Conservation (phyloP, 2,797 vertebrate genomes). For the Acipenser oxyrinchus region DNA sequence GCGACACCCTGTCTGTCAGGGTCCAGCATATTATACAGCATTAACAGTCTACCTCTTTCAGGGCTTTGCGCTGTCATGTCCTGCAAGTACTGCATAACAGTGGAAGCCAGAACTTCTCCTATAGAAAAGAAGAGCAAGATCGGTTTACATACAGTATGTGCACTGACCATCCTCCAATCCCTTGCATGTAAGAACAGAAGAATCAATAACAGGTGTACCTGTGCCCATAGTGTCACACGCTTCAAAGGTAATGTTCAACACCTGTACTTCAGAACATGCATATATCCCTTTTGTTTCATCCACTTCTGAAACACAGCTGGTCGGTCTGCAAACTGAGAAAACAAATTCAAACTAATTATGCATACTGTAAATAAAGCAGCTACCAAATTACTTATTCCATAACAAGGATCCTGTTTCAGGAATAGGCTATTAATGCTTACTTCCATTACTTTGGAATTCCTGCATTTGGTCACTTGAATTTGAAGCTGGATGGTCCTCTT, state of each 20-base stretch:
- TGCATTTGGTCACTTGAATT: too few relatives aligned
- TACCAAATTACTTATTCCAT: too few relatives aligned
- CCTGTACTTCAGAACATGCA: slow-evolving; percentile 57
- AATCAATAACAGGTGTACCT: slow-evolving; percentile 36
- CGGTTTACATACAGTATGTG: not conserved
- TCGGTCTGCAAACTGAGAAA: slow-evolving; percentile 38
- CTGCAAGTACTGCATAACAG: slow-evolving; percentile 52
- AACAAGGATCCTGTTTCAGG: too few relatives aligned
- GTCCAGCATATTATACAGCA: slow-evolving; percentile 46
- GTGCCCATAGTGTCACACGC: slow-evolving; percentile 44
- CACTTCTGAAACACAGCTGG: slow-evolving; percentile 24
- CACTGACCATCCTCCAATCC: not conserved
- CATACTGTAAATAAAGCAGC: too few relatives aligned
- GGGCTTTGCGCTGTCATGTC: slow-evolving; percentile 50
- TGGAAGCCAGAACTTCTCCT: slow-evolving; percentile 55
- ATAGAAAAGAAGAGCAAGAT: slow-evolving; percentile 9
- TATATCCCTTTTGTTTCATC: slow-evolving; percentile 35
- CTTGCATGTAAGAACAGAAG: not conserved
- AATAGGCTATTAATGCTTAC: too few relatives aligned
- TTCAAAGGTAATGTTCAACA: slow-evolving; percentile 61
- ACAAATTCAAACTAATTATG: not conserved
- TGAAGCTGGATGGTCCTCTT: slow-evolving; percentile 7
- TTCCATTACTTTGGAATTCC: too few relatives aligned
- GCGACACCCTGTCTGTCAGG: slow-evolving; percentile 42
- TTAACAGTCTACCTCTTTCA: slow-evolving; percentile 43